Percentiles rank a stretch among this genome's conserved stretches.
phyloP scores from a whole-genome alignment of 2,797 vertebrate species.

The Microchirus variegatus region DNA sequence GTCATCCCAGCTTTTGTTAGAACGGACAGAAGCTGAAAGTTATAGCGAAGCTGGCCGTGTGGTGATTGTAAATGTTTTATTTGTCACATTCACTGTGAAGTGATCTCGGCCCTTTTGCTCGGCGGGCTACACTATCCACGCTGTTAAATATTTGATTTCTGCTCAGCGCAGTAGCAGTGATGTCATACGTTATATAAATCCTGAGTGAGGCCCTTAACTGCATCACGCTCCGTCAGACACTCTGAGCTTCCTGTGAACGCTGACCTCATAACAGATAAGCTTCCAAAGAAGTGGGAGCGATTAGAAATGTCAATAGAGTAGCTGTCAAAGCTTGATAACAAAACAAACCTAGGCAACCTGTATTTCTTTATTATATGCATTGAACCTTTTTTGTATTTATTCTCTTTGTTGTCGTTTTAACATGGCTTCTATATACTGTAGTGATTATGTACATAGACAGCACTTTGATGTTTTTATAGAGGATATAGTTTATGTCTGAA shows the following conservation, averaged over 20 bases:
- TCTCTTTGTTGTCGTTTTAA: too few relatives aligned
- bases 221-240: not conserved
- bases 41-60: conserved; percentile 18
- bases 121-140: conserved; percentile 29
- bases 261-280: conserved; percentile 18
- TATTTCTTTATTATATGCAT: too few relatives aligned
- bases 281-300: not conserved
- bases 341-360: too few relatives aligned
- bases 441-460: too few relatives aligned
- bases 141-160: conserved; percentile 71
- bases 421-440: too few relatives aligned
- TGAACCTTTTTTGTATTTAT: too few relatives aligned
- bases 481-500: too few relatives aligned
- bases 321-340: not conserved
- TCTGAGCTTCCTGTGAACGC: conserved; percentile 8
- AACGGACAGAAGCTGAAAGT: not conserved
- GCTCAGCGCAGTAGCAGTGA: conserved; percentile 24
- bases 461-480: too few relatives aligned
- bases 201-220: conserved; percentile 15
- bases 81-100: conserved; percentile 30
- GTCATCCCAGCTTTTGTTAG: conserved; percentile 22
- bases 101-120: conserved; percentile 35
- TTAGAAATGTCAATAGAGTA: not conserved
- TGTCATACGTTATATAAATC: conserved; percentile 66
- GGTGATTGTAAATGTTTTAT: conserved; percentile 60